Evolutionary conservation across 2,113 vertebrate species (phyloP).

Genomic region (Barnardius zonarius): DNA sequence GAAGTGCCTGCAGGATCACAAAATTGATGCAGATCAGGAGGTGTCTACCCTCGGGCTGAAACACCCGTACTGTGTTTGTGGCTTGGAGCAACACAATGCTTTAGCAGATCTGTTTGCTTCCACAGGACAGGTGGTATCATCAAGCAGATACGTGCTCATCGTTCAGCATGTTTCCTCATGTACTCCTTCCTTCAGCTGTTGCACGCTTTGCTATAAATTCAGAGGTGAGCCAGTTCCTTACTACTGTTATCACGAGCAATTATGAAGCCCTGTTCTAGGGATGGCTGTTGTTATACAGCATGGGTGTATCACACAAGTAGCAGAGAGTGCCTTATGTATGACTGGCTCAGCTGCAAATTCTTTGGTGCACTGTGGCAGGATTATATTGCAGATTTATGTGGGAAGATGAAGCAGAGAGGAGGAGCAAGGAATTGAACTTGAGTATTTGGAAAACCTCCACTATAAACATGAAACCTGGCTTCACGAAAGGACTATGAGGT

Average conservation of each 20-base stretch:
- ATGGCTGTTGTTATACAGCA: not conserved
- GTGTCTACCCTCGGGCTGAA: not conserved
- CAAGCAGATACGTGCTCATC: not conserved
- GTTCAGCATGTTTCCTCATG: not conserved
- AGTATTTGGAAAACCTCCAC: slow-evolving; percentile 86
- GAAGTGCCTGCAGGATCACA: not conserved
- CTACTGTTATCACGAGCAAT: accelerated
- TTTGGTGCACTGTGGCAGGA: not conserved
- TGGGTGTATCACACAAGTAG: not conserved
- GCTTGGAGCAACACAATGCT: not conserved
- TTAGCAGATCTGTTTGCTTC: not conserved
- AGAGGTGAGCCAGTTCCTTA: not conserved
- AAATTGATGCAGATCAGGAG: not conserved
- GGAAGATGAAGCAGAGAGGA: not conserved
- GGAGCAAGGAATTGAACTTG: slow-evolving; percentile 72
- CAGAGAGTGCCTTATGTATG: not conserved
- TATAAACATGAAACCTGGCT: slow-evolving; percentile 86
- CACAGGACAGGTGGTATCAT: not conserved
- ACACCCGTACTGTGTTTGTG: not conserved
- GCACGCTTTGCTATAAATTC: accelerated
- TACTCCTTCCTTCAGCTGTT: not conserved
- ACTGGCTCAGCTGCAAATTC: not conserved
- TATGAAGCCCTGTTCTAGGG: not conserved
- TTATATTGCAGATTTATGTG: not conserved
- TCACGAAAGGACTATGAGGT: slow-evolving; percentile 77